Base-by-base conservation (phyloP, 2,888 invertebrate genomes). In the Drosophila dives region DNA sequence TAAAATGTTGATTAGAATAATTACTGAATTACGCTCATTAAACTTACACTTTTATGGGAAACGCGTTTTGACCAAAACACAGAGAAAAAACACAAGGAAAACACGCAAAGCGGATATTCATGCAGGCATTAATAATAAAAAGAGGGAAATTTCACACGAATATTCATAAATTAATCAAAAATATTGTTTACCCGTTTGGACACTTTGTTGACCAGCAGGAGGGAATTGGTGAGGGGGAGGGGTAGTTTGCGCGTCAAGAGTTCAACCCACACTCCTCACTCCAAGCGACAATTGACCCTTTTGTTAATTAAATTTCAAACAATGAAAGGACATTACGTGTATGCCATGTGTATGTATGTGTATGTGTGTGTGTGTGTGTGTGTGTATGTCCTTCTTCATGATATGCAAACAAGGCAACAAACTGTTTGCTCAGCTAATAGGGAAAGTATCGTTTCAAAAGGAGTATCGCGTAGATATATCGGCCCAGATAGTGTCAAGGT, bases 81-180 rank as follows among this genome's bases (percentile, higher is more conserved):
- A 45, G n/a, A n/a, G 40, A 10, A 15, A 45, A 45, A 15, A 20
- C 29, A 23, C 3, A 4, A 23, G 4, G 45, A 38, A 32, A 64
- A 64, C 88, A 89, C 86, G 88, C 89, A 74, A 87, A 17, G 36
- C 51, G 53, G 42, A 56, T 72, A 58, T 68, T 49, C 81, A 78
- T 80, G 64, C 72, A 75, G 79, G 74, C 78, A 83, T 76, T 77
- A 80, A 79, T 64, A 83, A 75, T 56, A 75, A 72, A 67, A 66
- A 55, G n/a, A 20, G 53, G 54, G 69, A 53, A 86, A 77, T 23
- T 90, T 90, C 88, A 90, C 88, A 89, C 89, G 88, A 88, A 86
- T 76, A 72, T 86, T 78, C 90, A 90, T 90, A 90, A 90, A 88
- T 90, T 90, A 90, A 89, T 90, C 86, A 90, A 88, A 82, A 80